phyloP scores from a whole-genome alignment of 2,888 invertebrate genomes.

The Cataglyphis albicans region DNA sequence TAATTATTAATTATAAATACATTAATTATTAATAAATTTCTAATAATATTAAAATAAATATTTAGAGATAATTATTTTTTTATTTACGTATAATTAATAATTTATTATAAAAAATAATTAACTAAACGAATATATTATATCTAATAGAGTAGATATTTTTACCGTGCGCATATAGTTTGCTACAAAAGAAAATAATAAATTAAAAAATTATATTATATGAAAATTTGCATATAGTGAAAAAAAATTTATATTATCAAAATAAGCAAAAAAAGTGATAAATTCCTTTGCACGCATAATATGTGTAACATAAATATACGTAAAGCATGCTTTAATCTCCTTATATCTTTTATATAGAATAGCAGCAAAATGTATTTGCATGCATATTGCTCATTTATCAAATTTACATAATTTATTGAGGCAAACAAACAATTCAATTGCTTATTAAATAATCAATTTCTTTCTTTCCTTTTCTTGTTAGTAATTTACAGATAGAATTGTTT shows the following conservation, averaged over 20 bases:
- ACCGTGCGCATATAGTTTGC: neutral
- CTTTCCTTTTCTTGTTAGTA: neutral
- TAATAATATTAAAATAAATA: no score
- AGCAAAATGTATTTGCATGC: conserved; percentile 1
- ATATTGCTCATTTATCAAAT: neutral
- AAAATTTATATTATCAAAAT: neutral
- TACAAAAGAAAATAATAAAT: neutral
- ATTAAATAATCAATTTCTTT: neutral
- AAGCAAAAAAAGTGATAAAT: neutral
- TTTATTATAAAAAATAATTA: conserved; percentile 9
- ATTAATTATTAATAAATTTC: no score
- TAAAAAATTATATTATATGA: neutral
- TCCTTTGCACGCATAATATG: neutral
- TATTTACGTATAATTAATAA: neutral
- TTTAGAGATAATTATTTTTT: neutral
- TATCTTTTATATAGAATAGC: neutral
- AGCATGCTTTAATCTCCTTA: neutral
- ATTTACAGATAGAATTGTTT: neutral
- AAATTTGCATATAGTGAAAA: neutral
- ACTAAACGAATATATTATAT: neutral
- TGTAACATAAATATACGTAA: no score
- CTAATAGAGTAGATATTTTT: neutral
- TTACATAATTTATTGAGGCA: neutral
- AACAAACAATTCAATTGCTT: neutral
- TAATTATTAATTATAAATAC: no score